These are phyloP conservation scores for Montipora foliosa DNA, from an alignment of 64 coral and sea anemone genomes.

Conservation along the genomic window DNA sequence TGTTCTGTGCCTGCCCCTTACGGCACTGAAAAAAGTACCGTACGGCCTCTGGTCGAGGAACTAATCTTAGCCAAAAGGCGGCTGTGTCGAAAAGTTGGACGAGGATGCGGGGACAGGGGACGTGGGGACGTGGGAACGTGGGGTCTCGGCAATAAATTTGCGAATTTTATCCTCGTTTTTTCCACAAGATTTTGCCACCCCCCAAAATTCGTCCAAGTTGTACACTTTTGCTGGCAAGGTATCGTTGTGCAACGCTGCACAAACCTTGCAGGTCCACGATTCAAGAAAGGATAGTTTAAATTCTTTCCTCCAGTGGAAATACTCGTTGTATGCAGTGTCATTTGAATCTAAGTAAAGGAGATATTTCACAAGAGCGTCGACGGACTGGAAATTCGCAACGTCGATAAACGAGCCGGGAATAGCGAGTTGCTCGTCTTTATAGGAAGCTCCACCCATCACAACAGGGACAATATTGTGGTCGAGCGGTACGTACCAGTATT, in stretches of 20 bases:
- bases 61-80: too few species aligned
- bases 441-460: slow-evolving; percentile 67
- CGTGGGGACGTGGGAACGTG: too few species aligned
- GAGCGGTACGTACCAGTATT: slow-evolving; percentile 71
- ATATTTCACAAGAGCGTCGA: slow-evolving; percentile 59
- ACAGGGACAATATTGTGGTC: slow-evolving; percentile 60
- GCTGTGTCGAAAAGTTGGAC: too few species aligned
- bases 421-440: slow-evolving; percentile 41
- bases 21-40: too few species aligned
- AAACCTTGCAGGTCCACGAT: slow-evolving; percentile 72
- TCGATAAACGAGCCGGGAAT: slow-evolving; percentile 82
- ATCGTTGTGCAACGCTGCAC: slow-evolving; percentile 64
- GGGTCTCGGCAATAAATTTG: background rate
- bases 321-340: slow-evolving; percentile 69
- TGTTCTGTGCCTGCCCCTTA: too few species aligned
- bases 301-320: slow-evolving; percentile 66
- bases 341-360: slow-evolving; percentile 65
- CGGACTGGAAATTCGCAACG: slow-evolving; percentile 49
- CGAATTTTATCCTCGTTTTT: slow-evolving; percentile 25
- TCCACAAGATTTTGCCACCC: slow-evolving; percentile 36
- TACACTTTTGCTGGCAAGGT: slow-evolving; percentile 51
- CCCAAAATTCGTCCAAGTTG: slow-evolving; percentile 58
- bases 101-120: too few species aligned
- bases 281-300: slow-evolving; percentile 25
- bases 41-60: too few species aligned